Evolutionary conservation across 2,888 invertebrate genomes (phyloP).

Genomic region (Spodoptera exigua): DNA sequence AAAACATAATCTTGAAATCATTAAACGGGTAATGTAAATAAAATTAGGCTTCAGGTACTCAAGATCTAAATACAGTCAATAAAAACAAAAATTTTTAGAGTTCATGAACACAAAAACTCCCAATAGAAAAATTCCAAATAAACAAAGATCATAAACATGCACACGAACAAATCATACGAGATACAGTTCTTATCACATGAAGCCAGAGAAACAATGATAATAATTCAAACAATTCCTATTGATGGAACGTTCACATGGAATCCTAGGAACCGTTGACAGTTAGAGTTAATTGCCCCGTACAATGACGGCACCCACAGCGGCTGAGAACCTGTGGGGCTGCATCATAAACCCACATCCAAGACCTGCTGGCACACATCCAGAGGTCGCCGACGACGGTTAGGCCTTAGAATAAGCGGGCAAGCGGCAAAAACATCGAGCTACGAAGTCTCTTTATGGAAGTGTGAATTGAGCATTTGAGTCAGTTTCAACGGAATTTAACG

Average conservation of each 20-base stretch:
- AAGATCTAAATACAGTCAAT: not conserved
- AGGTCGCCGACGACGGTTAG: slow-evolving; percentile 52
- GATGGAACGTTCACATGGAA: slow-evolving; percentile 70
- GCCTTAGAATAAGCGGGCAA: slow-evolving; percentile 50
- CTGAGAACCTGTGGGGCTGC: slow-evolving; percentile 73
- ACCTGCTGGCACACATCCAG: slow-evolving; percentile 81
- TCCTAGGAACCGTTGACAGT: slow-evolving; percentile 77
- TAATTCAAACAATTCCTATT: slow-evolving; percentile 64
- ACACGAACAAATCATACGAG: slow-evolving; percentile 13
- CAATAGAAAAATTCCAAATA: not conserved
- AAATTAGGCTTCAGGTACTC: not conserved
- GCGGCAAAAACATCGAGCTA: slow-evolving; percentile 49
- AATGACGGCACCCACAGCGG: slow-evolving; percentile 68
- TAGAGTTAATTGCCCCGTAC: slow-evolving; percentile 77
- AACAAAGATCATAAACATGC: slow-evolving; percentile 4
- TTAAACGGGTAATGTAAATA: too few relatives aligned
- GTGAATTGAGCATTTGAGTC: slow-evolving; percentile 28
- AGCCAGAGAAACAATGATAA: slow-evolving; percentile 56
- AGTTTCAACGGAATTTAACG: slow-evolving; percentile 23
- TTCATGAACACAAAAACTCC: not conserved
- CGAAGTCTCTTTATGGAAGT: slow-evolving; percentile 26
- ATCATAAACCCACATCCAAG: slow-evolving; percentile 83
- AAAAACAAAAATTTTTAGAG: too few relatives aligned
- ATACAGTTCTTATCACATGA: slow-evolving; percentile 49
- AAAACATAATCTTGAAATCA: too few relatives aligned